A percentile compares a stretch with the other conserved stretches of the same genome.
phyloP scores from a whole-genome alignment of 2,113 vertebrate species.

The Datnioides undecimradiatus region DNA sequence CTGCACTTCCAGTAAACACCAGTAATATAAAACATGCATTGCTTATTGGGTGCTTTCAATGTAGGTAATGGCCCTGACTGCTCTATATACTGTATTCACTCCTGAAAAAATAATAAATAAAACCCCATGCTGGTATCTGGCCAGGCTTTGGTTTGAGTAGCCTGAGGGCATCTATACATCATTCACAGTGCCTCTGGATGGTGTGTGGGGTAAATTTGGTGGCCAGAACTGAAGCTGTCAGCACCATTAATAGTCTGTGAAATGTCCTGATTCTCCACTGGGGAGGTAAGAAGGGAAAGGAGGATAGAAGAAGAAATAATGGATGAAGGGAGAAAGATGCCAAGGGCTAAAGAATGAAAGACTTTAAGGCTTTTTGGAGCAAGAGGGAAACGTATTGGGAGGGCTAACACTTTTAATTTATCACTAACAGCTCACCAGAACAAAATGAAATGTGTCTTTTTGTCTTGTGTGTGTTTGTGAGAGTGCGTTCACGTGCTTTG shows the following conservation, averaged over 20 bases:
- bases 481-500: background rate
- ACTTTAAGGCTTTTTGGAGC: conserved; percentile 12
- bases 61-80: background rate
- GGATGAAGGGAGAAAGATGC: background rate
- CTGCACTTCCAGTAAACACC: conserved; percentile 13
- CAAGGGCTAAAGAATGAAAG: conserved; percentile 18
- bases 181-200: background rate
- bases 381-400: background rate
- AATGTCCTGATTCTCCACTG: conserved; percentile 35
- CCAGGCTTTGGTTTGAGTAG: conserved; percentile 4
- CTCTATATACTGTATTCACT: conserved; percentile 4
- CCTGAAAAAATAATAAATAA: conserved; percentile 20
- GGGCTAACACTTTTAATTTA: background rate
- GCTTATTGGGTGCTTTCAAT: conserved; percentile 15
- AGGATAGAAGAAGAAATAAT: conserved; percentile 20
- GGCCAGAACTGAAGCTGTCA: conserved; percentile 44
- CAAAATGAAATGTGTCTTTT: background rate
- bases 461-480: background rate
- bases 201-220: conserved; percentile 11
- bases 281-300: conserved; percentile 1
- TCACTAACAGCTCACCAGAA: background rate
- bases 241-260: conserved; percentile 44
- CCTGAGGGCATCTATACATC: conserved; percentile 2
- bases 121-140: background rate
- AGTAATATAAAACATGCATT: conserved; percentile 26